A percentile compares a stretch with the other conserved stretches of the same genome.
phyloP scores from a whole-genome alignment of 2,888 invertebrate genomes.

The Phalera bucephala region DNA sequence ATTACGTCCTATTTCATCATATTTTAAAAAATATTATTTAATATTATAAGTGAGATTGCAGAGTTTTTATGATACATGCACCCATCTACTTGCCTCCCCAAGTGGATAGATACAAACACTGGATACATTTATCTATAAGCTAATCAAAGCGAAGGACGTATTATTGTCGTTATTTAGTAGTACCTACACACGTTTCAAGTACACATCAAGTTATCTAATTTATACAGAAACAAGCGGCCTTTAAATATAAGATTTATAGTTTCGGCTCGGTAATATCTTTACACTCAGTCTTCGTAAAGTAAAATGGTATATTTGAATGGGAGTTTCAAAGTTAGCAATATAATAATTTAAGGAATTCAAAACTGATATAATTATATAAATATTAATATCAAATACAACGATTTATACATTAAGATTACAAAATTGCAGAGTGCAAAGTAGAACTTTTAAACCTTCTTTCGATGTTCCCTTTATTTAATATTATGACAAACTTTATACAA shows the following conservation, averaged over 20 bases:
- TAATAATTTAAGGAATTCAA: no score
- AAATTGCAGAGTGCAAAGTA: slow-evolving; percentile 1
- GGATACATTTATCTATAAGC: slow-evolving; percentile 51
- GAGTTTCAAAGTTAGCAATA: background rate
- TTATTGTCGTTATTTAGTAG: slow-evolving; percentile 73
- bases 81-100: slow-evolving; percentile 38
- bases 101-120: slow-evolving; percentile 34
- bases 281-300: background rate
- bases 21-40: background rate
- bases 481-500: slow-evolving; percentile 6
- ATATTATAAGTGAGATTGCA: no score
- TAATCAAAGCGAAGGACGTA: slow-evolving; percentile 81
- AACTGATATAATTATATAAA: background rate
- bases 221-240: slow-evolving; percentile 13
- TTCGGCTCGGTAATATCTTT: no score
- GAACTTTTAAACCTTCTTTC: slow-evolving; percentile 5
- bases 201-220: slow-evolving; percentile 25
- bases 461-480: slow-evolving; percentile 12
- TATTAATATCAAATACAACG: background rate
- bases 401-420: background rate
- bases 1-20: no score
- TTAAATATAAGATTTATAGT: no score
- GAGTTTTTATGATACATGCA: background rate
- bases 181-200: slow-evolving; percentile 41
- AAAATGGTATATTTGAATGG: background rate